Percentiles rank a stretch among this genome's conserved stretches.
Conservation (phyloP, 2,888 invertebrate genomes). For the Drosophila leonis region DNA sequence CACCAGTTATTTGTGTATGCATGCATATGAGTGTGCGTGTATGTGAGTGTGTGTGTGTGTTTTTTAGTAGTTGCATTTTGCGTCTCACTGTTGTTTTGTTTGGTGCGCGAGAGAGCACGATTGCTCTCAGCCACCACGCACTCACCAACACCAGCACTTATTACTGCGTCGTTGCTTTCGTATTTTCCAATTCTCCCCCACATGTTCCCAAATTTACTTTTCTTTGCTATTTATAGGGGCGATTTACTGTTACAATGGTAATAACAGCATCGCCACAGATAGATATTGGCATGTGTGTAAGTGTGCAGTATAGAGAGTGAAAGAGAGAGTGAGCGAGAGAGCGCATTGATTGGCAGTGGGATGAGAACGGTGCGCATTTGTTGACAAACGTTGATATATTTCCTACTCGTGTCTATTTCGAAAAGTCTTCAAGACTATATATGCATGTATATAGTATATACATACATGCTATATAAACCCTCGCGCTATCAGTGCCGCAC, state of each 20-base stretch:
- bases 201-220: constrained; percentile 58
- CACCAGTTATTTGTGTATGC: constrained; percentile 25
- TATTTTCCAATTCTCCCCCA: constrained; percentile 32
- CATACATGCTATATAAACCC: constrained; percentile 8
- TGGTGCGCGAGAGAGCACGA: constrained; percentile 14
- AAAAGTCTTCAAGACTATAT: constrained; percentile 26
- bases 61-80: constrained; percentile 43
- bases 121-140: constrained; percentile 39
- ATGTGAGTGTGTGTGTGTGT: constrained; percentile 14
- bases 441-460: background rate
- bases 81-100: constrained; percentile 51
- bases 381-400: constrained; percentile 41
- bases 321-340: constrained; percentile 9
- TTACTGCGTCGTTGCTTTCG: constrained; percentile 59
- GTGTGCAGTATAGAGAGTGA: background rate
- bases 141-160: constrained; percentile 12
- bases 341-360: constrained; percentile 11
- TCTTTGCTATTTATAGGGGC: constrained; percentile 64
- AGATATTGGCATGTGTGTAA: background rate
- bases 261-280: constrained; percentile 33
- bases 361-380: constrained; percentile 28
- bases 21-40: background rate
- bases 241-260: constrained; percentile 47
- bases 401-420: constrained; percentile 24
- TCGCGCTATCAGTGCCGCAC: constrained; percentile 50